A percentile compares a stretch with the other conserved stretches of the same genome.
Conservation (phyloP, 2,113 vertebrate genomes). For the Saiga tatarica region DNA sequence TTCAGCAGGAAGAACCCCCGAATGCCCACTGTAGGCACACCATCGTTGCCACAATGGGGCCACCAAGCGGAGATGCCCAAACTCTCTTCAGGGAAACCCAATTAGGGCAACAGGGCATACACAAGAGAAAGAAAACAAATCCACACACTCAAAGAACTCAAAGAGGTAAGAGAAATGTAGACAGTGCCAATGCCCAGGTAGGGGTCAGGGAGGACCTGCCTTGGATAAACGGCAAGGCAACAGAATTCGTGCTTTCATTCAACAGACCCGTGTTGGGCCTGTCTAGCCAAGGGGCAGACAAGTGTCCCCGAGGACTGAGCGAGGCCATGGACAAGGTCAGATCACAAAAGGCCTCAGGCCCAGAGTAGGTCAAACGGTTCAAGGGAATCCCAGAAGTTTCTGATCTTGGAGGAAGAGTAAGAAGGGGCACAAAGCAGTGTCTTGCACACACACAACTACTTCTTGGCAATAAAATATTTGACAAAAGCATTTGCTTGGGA, state of each 20-base stretch:
- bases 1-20: background rate
- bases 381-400: background rate
- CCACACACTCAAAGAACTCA: background rate
- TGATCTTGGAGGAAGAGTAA: background rate
- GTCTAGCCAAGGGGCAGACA: background rate
- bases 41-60: no score
- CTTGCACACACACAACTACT: background rate
- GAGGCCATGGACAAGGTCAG: background rate
- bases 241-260: background rate
- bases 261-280: fast-evolving
- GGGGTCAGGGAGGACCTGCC: background rate
- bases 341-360: background rate
- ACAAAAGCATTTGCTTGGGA: background rate
- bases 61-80: background rate
- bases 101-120: background rate
- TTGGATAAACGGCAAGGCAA: background rate
- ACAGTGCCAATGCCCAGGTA: fast-evolving
- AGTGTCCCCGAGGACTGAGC: background rate
- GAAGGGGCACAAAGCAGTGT: background rate
- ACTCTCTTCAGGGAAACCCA: background rate
- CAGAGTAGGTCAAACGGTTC: background rate
- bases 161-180: background rate
- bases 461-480: background rate
- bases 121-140: background rate
- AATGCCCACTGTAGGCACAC: background rate